A percentile compares a stretch with the other conserved stretches of the same genome.
These are phyloP conservation scores for Rhamphomyia laevipes DNA, from an alignment of 2,888 invertebrate species.

Conservation along the genomic window DNA sequence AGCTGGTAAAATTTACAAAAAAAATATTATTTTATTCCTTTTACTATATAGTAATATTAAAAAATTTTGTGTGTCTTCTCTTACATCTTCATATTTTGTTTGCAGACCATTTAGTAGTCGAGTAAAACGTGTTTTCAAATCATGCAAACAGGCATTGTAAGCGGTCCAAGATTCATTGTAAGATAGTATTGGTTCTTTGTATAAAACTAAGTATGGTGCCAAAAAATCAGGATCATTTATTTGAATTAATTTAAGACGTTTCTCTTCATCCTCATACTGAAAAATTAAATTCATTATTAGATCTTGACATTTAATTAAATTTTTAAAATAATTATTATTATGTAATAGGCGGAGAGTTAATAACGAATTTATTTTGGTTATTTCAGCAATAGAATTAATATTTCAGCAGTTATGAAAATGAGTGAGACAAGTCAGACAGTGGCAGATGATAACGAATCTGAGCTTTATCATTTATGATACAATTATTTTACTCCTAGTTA, in stretches of 20 bases:
- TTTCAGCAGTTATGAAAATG: no score
- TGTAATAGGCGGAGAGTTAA: no score
- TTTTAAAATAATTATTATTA: neutral
- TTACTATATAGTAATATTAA: no score
- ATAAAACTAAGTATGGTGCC: conserved; percentile 45
- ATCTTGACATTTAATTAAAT: neutral
- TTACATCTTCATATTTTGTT: conserved; percentile 50
- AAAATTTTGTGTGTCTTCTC: no score
- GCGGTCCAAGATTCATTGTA: conserved; percentile 25
- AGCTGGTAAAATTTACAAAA: conserved; percentile 18
- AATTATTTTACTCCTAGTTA: no score
- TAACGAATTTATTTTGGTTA: no score
- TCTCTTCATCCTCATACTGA: conserved; percentile 28
- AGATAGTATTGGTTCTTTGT: conserved; percentile 23
- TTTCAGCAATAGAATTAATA: no score
- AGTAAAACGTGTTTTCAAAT: conserved; percentile 52
- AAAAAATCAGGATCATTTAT: conserved; percentile 45
- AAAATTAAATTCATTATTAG: conserved; percentile 2
- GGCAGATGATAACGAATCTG: no score
- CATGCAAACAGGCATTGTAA: conserved; percentile 45
- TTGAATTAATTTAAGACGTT: conserved; percentile 38
- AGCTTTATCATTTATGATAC: no score
- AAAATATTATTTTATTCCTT: neutral
- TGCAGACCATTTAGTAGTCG: conserved; percentile 53
- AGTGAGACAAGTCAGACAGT: no score